phyloP scores from a whole-genome alignment of 2,113 vertebrate genomes.

The Jaculus jaculus region DNA sequence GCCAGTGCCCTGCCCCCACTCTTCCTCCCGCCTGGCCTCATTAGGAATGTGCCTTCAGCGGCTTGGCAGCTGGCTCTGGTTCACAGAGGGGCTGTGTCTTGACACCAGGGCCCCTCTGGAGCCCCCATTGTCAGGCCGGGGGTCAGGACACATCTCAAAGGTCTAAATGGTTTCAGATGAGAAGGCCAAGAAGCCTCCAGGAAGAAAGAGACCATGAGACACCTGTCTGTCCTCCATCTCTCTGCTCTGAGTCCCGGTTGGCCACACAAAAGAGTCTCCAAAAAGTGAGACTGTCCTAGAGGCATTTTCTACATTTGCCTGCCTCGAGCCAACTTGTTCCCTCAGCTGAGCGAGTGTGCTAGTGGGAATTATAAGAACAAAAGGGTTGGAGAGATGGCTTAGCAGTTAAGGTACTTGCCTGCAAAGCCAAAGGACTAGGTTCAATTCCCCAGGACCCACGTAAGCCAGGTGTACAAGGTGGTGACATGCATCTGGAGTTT shows the following conservation, averaged over 20 bases:
- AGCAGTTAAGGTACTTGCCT: no score
- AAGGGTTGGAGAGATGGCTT: no score
- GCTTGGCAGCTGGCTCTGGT: background rate
- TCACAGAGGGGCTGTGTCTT: constrained; percentile 73
- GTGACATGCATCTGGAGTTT: no score
- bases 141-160: constrained; percentile 54
- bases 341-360: background rate
- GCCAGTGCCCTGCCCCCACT: background rate
- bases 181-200: background rate
- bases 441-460: no score
- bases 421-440: no score
- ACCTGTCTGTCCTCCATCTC: background rate
- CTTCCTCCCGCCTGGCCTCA: constrained; percentile 18
- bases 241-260: background rate
- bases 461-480: no score
- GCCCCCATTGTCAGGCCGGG: constrained; percentile 61
- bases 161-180: constrained; percentile 65
- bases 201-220: background rate
- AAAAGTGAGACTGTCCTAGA: background rate
- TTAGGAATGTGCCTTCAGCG: constrained; percentile 69
- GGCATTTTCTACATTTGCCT: background rate
- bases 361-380: background rate
- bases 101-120: constrained; percentile 64
- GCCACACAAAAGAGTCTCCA: background rate
- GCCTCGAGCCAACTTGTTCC: background rate